Evolutionary conservation across 2,113 vertebrate genomes (phyloP).

Genomic region (Macquaria australasica): DNA sequence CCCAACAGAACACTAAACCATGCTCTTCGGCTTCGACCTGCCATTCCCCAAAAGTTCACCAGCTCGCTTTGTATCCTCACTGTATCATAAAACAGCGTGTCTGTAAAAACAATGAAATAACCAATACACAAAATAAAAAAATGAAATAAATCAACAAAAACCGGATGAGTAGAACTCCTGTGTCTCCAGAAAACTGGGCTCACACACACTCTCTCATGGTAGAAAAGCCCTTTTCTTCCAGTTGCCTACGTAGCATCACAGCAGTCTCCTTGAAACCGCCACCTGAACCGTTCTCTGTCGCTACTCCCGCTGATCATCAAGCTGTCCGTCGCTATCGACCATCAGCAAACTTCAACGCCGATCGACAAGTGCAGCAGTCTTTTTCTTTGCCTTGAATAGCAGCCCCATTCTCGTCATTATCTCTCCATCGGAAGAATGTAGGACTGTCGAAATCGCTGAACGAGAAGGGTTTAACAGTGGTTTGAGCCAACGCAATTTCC

Average conservation of each 20-base stretch:
- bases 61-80: constrained; percentile 26
- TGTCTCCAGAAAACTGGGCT: constrained; percentile 62
- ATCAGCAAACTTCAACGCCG: constrained; percentile 2
- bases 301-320: constrained; percentile 46
- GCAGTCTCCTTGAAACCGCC: constrained; percentile 72
- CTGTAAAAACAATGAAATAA: neutral
- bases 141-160: neutral
- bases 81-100: constrained; percentile 16
- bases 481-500: constrained; percentile 75
- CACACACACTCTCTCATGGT: constrained; percentile 73
- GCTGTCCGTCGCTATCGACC: constrained; percentile 20
- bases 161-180: neutral
- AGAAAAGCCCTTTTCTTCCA: constrained; percentile 74
- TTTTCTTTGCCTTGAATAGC: constrained; percentile 14
- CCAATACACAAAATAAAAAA: neutral
- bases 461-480: constrained; percentile 60
- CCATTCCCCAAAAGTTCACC: constrained; percentile 85
- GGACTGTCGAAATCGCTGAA: constrained; percentile 21
- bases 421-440: constrained; percentile 64
- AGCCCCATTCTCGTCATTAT: constrained; percentile 63
- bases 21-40: constrained; percentile 90
- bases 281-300: constrained; percentile 52
- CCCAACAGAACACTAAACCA: constrained; percentile 94
- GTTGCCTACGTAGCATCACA: constrained; percentile 83
- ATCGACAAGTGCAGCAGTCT: neutral